Percentiles rank a stretch among this genome's conserved stretches.
Conservation (phyloP, 2,888 invertebrate genomes). For the Cabera pusaria region DNA sequence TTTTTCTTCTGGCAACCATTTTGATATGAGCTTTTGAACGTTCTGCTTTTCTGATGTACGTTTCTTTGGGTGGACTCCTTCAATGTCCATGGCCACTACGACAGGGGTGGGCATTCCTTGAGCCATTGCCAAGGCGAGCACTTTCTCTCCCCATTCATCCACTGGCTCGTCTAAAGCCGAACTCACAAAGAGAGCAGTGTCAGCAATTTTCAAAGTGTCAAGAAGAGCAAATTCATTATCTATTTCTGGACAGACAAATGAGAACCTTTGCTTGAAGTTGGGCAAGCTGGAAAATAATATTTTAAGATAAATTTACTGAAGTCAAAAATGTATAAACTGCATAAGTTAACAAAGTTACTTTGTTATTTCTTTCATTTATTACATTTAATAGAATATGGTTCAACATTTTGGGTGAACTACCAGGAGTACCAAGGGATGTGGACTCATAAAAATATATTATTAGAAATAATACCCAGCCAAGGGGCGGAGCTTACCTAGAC, state of each 20-base stretch:
- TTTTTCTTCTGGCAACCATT: constrained; percentile 93
- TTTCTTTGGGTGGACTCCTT: constrained; percentile 89
- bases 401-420: too few relatives aligned
- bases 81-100: constrained; percentile 89
- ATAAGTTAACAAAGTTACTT: too few relatives aligned
- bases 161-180: constrained; percentile 89
- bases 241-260: constrained; percentile 89
- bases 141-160: constrained; percentile 91
- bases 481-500: too few relatives aligned
- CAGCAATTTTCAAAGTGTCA: constrained; percentile 94
- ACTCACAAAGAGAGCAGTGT: constrained; percentile 91
- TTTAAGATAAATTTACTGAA: too few relatives aligned
- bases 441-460: too few relatives aligned
- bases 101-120: constrained; percentile 92
- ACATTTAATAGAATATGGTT: too few relatives aligned
- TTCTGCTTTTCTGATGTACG: constrained; percentile 86
- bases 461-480: too few relatives aligned
- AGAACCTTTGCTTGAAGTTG: constrained; percentile 94
- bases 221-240: constrained; percentile 89
- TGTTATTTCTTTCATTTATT: too few relatives aligned
- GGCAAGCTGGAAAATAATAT: constrained; percentile 87
- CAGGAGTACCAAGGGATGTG: too few relatives aligned
- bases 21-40: constrained; percentile 86
- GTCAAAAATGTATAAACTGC: too few relatives aligned
- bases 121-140: constrained; percentile 90